phyloP scores from a whole-genome alignment of 2,113 vertebrate genomes.

The Heteronetta atricapilla region DNA sequence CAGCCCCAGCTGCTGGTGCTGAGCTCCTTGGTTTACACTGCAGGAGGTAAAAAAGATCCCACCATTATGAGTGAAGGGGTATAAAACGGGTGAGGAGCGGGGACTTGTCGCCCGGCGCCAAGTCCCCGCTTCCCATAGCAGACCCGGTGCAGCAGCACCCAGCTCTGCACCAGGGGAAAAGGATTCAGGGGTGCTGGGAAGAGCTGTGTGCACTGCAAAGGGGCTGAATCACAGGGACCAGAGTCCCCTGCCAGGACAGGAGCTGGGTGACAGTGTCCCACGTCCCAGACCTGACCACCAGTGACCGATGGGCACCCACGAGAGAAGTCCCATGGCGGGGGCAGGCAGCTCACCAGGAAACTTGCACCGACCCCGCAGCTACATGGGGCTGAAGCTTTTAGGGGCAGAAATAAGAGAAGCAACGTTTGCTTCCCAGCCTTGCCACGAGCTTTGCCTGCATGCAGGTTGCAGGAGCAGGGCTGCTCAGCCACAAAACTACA shows the following conservation, averaged over 20 bases:
- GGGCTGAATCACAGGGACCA: background rate
- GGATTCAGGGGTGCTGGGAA: fast-evolving
- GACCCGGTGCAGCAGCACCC: background rate
- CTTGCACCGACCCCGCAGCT: fast-evolving
- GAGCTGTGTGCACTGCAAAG: background rate
- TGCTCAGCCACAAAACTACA: background rate
- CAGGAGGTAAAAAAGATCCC: background rate
- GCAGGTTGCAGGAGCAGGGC: background rate
- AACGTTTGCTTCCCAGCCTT: background rate
- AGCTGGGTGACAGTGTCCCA: background rate
- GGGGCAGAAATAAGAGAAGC: fast-evolving
- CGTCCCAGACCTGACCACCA: fast-evolving
- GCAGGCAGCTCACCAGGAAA: background rate
- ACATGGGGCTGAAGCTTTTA: fast-evolving
- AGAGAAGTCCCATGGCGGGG: background rate
- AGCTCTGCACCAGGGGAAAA: background rate
- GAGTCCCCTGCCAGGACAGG: background rate
- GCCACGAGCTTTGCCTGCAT: background rate
- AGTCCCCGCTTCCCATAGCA: background rate
- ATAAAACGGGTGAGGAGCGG: background rate
- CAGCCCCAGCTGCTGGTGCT: background rate
- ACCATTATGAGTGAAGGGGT: background rate
- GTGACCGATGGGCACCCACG: background rate
- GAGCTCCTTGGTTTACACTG: background rate
- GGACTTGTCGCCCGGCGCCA: background rate